Percentiles rank a stretch among this genome's conserved stretches.
These are phyloP conservation scores for Branchinecta sandiegonensis DNA, from an alignment of 2,888 invertebrate genomes.

Conservation along the genomic window DNA sequence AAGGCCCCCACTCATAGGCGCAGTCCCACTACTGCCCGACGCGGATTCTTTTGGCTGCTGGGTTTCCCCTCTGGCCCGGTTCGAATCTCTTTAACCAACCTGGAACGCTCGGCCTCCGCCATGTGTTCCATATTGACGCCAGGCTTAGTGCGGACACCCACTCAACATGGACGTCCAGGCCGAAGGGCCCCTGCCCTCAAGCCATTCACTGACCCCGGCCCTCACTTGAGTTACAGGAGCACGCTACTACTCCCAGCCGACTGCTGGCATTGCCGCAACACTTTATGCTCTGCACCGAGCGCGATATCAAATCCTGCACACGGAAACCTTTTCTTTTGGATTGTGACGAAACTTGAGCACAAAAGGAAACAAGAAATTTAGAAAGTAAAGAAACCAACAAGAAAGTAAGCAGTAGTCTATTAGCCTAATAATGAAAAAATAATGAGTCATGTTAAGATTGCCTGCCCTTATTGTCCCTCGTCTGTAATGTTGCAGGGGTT, in stretches of 20 bases:
- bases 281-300: too few relatives aligned
- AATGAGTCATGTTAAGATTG: too few relatives aligned
- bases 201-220: constrained; percentile 77
- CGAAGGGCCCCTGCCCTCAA: constrained; percentile 72
- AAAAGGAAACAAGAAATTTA: too few relatives aligned
- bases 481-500: too few relatives aligned
- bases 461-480: too few relatives aligned
- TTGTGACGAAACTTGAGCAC: too few relatives aligned
- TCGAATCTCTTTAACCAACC: constrained; percentile 94
- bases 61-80: constrained; percentile 98
- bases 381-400: too few relatives aligned
- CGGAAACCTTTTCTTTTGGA: too few relatives aligned
- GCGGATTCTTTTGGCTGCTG: constrained; percentile 99
- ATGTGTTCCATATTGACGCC: constrained; percentile 87
- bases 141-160: constrained; percentile 67
- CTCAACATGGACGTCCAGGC: constrained; percentile 35
- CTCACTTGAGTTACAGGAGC: constrained; percentile 98
- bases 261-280: neutral
- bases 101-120: constrained; percentile 68
- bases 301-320: too few relatives aligned
- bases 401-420: too few relatives aligned
- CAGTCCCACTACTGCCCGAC: constrained; percentile 97
- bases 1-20: constrained; percentile 80
- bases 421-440: too few relatives aligned
- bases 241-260: constrained; percentile 79